phyloP scores from a whole-genome alignment of 2,888 invertebrate species.

The Heteropelma amictum region DNA sequence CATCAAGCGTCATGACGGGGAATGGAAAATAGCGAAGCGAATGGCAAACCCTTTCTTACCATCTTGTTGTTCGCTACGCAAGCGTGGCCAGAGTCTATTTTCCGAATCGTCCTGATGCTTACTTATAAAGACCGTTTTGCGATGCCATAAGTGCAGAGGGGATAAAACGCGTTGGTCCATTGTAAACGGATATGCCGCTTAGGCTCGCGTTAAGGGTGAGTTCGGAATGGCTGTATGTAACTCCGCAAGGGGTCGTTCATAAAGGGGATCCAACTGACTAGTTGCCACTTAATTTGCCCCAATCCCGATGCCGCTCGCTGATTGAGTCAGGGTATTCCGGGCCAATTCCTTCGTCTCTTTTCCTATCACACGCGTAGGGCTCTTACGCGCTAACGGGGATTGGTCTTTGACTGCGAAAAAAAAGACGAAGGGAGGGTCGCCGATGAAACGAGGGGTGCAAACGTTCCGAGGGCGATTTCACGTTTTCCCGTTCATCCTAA shows the following conservation, averaged over 20 bases:
- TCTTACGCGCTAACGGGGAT: constrained; percentile 29
- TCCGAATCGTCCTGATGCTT: constrained; percentile 10
- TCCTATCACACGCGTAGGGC: not conserved
- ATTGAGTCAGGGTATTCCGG: constrained; percentile 36
- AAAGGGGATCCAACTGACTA: constrained; percentile 68
- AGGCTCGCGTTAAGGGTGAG: constrained; percentile 60
- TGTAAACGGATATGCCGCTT: constrained; percentile 72
- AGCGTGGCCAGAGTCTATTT: too few relatives aligned
- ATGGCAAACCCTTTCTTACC: not conserved
- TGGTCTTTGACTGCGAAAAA: constrained; percentile 15
- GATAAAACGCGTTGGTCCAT: constrained; percentile 64
- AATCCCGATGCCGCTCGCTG: constrained; percentile 54
- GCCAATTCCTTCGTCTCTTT: not conserved
- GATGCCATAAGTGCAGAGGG: constrained; percentile 49
- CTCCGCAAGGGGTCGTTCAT: constrained; percentile 47
- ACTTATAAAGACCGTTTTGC: constrained; percentile 20
- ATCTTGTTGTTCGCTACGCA: not conserved
- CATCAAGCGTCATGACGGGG: not conserved
- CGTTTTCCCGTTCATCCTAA: constrained; percentile 26
- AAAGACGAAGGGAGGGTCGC: not conserved
- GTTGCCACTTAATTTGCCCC: constrained; percentile 76
- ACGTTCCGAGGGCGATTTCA: constrained; percentile 16
- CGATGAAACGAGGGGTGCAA: constrained; percentile 9
- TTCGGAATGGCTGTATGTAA: constrained; percentile 33
- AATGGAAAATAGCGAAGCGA: not conserved